Percentiles rank a stretch among this genome's conserved stretches.
phyloP scores from a whole-genome alignment of 1,140 invertebrate species.

The Neodiprion fabricii region DNA sequence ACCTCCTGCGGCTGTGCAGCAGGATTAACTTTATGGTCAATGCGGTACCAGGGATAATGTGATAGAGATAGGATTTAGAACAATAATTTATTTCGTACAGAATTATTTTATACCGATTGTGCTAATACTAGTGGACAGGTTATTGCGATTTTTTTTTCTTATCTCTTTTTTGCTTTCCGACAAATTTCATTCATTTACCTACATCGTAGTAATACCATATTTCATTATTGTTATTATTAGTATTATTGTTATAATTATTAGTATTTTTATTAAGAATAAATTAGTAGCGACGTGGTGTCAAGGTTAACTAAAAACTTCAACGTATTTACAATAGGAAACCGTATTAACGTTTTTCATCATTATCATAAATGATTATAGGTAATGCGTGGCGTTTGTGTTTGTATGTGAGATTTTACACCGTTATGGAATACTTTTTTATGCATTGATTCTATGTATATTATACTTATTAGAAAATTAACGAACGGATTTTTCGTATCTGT shows the following conservation, averaged over 20 bases:
- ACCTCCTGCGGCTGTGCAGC: neutral
- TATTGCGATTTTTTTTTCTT: constrained; percentile 38
- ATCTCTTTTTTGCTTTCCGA: neutral
- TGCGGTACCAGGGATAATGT: neutral
- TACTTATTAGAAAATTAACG: too few species aligned
- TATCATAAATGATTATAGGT: constrained; percentile 17
- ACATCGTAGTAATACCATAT: too few species aligned
- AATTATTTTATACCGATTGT: constrained; percentile 34
- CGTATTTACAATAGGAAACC: neutral
- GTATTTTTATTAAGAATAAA: neutral
- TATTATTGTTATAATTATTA: too few species aligned
- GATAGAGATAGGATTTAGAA: constrained; percentile 27
- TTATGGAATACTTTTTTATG: too few species aligned
- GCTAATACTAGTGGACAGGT: constrained; percentile 43
- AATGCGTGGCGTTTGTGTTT: too few species aligned
- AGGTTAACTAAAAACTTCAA: neutral
- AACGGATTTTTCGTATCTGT: too few species aligned
- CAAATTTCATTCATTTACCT: too few species aligned
- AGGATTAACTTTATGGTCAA: constrained; percentile 8
- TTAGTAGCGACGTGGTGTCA: neutral
- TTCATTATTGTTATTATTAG: too few species aligned
- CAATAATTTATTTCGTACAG: constrained; percentile 38
- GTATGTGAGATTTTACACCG: too few species aligned
- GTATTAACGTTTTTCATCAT: constrained; percentile 26
- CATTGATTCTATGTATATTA: too few species aligned